These are phyloP conservation scores for Luidia sarsii DNA, from an alignment of 53 echinoderm and acorn worm genomes.

Conservation along the genomic window DNA sequence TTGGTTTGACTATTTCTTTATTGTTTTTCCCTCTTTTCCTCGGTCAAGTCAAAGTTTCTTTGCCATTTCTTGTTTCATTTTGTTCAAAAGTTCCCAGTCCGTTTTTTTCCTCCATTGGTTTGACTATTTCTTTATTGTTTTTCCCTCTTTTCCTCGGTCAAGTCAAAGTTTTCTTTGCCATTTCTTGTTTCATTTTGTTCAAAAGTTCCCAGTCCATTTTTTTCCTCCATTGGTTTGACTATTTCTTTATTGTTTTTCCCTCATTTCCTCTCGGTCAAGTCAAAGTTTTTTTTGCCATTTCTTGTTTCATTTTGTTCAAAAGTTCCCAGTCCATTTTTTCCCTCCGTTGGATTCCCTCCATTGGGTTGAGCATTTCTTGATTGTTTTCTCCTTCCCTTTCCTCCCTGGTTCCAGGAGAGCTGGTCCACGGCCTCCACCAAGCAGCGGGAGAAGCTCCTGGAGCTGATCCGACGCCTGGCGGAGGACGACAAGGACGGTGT, in stretches of 20 bases:
- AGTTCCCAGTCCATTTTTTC: not conserved
- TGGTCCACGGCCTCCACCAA: constrained; percentile 95
- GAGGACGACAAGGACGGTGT: constrained; percentile 99
- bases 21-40: too few relatives aligned
- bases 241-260: not conserved
- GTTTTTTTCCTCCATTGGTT: not conserved
- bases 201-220: not conserved
- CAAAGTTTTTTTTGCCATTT: not conserved
- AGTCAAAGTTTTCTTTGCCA: not conserved
- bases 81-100: not conserved
- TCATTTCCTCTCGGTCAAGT: not conserved
- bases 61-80: too few relatives aligned
- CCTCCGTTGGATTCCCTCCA: not conserved
- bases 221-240: not conserved
- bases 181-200: not conserved
- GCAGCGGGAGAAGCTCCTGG: constrained; percentile 95
- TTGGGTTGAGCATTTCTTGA: not conserved
- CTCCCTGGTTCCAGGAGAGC: constrained; percentile 69
- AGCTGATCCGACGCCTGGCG: constrained; percentile 92
- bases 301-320: not conserved
- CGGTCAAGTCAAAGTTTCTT: too few relatives aligned
- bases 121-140: not conserved
- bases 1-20: too few relatives aligned
- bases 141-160: not conserved
- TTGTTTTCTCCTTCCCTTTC: not conserved